Percentiles rank a stretch among this genome's conserved stretches.
Conservation (phyloP, 2,888 invertebrate genomes). For the Schrankia costaestrigalis region DNA sequence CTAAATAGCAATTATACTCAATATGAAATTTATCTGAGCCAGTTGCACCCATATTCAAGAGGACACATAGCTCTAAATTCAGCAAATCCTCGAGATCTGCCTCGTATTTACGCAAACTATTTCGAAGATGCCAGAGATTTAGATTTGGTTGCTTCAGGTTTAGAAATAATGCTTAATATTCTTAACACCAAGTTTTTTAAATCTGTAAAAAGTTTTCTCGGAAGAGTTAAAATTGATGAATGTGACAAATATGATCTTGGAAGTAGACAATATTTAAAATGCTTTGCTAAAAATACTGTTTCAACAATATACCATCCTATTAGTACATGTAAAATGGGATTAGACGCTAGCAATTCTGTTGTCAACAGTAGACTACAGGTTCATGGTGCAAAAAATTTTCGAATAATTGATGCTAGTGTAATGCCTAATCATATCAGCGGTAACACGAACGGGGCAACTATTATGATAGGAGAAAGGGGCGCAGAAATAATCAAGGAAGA, state of each 20-base stretch:
- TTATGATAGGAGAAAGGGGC: slow-evolving; percentile 90
- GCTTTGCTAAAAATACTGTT: slow-evolving; percentile 64
- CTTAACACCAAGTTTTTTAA: slow-evolving; percentile 19
- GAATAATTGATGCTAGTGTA: slow-evolving; percentile 88
- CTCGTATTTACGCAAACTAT: slow-evolving; percentile 52
- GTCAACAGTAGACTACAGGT: slow-evolving; percentile 82
- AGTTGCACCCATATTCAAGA: slow-evolving; percentile 73
- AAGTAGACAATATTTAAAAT: slow-evolving; percentile 49
- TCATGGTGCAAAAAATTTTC: slow-evolving; percentile 81
- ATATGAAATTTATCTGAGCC: slow-evolving; percentile 49
- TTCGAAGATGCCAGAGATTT: slow-evolving; percentile 79
- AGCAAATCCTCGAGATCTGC: slow-evolving; percentile 75
- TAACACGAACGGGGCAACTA: slow-evolving; percentile 88
- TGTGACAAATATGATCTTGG: slow-evolving; percentile 41
- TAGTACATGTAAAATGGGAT: slow-evolving; percentile 83
- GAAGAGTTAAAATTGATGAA: slow-evolving; percentile 37
- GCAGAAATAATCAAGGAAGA: slow-evolving; percentile 85
- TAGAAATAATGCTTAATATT: slow-evolving; percentile 45
- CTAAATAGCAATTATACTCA: slow-evolving; percentile 44
- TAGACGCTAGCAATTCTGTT: slow-evolving; percentile 41
- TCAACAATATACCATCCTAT: slow-evolving; percentile 84
- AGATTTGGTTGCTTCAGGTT: slow-evolving; percentile 42
- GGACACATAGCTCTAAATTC: slow-evolving; percentile 80
- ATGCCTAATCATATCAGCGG: slow-evolving; percentile 89
- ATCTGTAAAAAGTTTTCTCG: slow-evolving; percentile 26